Evolutionary conservation across 2,797 vertebrate species (phyloP), one percentile per base, ranked within the genome.

Genomic region (Halcyon smyrnensis): DNA sequence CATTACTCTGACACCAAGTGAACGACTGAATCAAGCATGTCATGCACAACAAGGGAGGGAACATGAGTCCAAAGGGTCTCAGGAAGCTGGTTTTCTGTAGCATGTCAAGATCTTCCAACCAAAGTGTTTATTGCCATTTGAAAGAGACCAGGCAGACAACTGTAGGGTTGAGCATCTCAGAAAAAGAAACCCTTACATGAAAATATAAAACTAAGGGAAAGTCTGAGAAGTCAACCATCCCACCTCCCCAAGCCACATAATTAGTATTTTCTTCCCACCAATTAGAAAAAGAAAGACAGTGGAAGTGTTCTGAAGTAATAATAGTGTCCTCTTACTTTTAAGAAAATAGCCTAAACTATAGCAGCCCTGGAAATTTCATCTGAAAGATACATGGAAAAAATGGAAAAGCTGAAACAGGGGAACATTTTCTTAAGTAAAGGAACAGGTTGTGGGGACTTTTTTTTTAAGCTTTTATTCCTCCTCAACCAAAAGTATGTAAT

Each of bases 1-100:
- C 34, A 23, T 51, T 21, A 46, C 50, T 41, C 78, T 46, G 20
- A 59, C 87, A 63, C 23, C 50, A 60, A 37, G 34, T 15, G 28
- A 79, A n/a, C 1, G 1, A 70, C 0, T 21, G 53, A 70, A 37
- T 48, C 37, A 67, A 51, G 41, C 0, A 0, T 15, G 4, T 34
- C 21, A 20, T 2, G 21, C 67, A 54, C 63, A 59, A 57, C 2
- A 3, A 53, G 56, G 12, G 21, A 64, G 63, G 21, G 19, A 80
- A 71, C 15, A 43, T 34, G 37, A 63, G 57, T 80, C 60, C 3
- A 7, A 45, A 80, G 41, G 43, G 30, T 39, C 1, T 51, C 63
- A 30, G 54, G 37, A 80, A 78, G 41, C 3, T 80, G 9, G 15
- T 93, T 56, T 53, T 12, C 39, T 56, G 9, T 15, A 45, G 37